Evolutionary conservation across 2,113 vertebrate genomes (phyloP), one percentile per base, ranked within the genome.

Genomic region (Xenus cinereus): DNA sequence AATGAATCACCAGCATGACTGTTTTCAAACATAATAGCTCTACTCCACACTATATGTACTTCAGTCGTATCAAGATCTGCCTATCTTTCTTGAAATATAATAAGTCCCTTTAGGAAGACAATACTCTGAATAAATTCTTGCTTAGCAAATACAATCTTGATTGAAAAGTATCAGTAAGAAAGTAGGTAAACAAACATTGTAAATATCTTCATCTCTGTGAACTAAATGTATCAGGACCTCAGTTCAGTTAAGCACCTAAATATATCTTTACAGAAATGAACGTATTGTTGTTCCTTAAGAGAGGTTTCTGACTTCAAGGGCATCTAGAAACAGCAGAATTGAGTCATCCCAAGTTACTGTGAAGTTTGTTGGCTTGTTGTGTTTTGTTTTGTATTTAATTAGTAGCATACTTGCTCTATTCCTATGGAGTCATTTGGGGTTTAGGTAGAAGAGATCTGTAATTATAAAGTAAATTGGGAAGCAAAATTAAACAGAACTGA

Each of bases 401-500:
- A 71, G 78, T 30, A 95, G 22, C 30, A 68, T 51, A 75, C 14
- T 63, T 77, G 35, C 35, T 37, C 14, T 15, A 2, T 80, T 92
- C 57, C 74, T 32, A 18, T 91, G 89, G 41, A 88, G 35, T 75
- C 48, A 78, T 4, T 64, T 59, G 51, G 63, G 45, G 3, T 39
- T 94, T 26, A 45, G 39, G 37, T 43, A 48, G 43, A 73, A 71
- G 45, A 73, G 5, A 23, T 20, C 23, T 68, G 19, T 23, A 78
- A 83, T 95, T 95, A 76, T 87, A 33, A 95, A 95, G 79, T 63
- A 96, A 96, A 73, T 71, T 67, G 46, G 48, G 46, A 54, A 60
- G 57, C 13, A 60, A 91, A 77, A 88, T 59, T 66, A 92, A 95
- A 93, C 71, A 92, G 67, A 86, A 91, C 64, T 68, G 22, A 84